Evolutionary conservation across 92 coral and sea anemone genomes (phyloP).

Genomic region (Zoanthus sociatus): DNA sequence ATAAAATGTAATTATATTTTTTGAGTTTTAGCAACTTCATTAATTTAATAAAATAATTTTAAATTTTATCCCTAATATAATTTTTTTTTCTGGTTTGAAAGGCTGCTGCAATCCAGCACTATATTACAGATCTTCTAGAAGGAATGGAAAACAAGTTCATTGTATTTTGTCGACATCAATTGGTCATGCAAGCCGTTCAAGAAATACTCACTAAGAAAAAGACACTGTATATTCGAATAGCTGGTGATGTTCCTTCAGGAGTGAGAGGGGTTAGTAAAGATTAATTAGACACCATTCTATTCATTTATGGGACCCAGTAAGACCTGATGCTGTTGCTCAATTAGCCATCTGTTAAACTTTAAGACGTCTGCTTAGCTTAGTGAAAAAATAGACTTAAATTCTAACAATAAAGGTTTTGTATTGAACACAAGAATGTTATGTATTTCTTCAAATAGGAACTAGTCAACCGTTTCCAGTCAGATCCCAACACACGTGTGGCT

Average conservation of each 20-base stretch:
- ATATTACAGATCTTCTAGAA: conserved; percentile 83
- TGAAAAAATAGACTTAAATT: too few relatives aligned
- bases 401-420: too few relatives aligned
- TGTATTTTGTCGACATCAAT: conserved; percentile 90
- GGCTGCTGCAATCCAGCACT: conserved; percentile 92
- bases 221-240: conserved; percentile 85
- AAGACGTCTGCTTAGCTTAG: too few relatives aligned
- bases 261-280: conserved; percentile 82
- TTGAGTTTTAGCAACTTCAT: too few relatives aligned
- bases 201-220: conserved; percentile 69
- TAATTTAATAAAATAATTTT: too few relatives aligned
- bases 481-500: conserved; percentile 81
- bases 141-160: conserved; percentile 88
- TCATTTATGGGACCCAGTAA: too few relatives aligned
- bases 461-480: conserved; percentile 87
- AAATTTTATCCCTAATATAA: too few relatives aligned
- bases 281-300: too few relatives aligned
- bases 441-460: conserved; percentile 54
- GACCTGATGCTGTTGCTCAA: too few relatives aligned
- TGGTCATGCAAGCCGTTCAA: conserved; percentile 80
- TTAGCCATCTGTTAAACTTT: too few relatives aligned
- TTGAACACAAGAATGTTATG: neutral
- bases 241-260: conserved; percentile 88
- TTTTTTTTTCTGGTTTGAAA: conserved; percentile 15
- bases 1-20: too few relatives aligned